A percentile compares a stretch with the other conserved stretches of the same genome.
phyloP scores from a whole-genome alignment of 1,140 invertebrate genomes.

The Hermetia illucens region DNA sequence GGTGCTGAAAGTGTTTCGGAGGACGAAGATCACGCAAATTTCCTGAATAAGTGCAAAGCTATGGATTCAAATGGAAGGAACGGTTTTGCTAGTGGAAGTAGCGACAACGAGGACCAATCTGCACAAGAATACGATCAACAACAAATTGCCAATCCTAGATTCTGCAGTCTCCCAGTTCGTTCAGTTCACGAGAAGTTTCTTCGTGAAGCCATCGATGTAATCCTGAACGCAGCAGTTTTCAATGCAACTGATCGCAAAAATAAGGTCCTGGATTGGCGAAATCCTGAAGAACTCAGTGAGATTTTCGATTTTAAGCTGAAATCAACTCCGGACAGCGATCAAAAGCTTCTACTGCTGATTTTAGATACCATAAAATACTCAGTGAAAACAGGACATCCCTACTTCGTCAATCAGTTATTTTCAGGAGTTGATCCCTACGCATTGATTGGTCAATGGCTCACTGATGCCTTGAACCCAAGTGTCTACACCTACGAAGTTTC shows the following conservation, averaged over 20 bases:
- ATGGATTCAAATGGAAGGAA: no score
- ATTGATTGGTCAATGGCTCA: conserved; percentile 69
- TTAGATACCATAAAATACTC: conserved; percentile 60
- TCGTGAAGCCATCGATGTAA: conserved; percentile 47
- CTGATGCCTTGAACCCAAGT: conserved; percentile 72
- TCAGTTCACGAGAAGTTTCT: conserved; percentile 56
- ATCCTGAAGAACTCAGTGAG: conserved; percentile 47
- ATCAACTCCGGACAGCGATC: conserved; percentile 43
- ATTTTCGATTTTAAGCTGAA: conserved; percentile 50
- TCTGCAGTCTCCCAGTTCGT: conserved; percentile 38
- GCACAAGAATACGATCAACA: no score
- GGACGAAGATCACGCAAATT: no score
- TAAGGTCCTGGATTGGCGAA: conserved; percentile 60
- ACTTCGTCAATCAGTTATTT: conserved; percentile 76
- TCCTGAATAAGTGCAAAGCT: no score
- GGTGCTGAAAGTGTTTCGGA: no score
- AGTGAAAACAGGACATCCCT: conserved; percentile 76
- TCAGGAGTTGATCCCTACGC: conserved; percentile 77
- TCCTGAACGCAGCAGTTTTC: conserved; percentile 60
- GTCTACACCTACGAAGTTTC: conserved; percentile 88
- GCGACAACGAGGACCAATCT: no score
- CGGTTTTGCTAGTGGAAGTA: no score
- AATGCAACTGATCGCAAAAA: conserved; percentile 49
- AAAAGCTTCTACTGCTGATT: conserved; percentile 47
- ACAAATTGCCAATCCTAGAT: conserved; percentile 13